Evolutionary conservation across 1,140 invertebrate species (phyloP).

Genomic region (Megalopta genalis): DNA sequence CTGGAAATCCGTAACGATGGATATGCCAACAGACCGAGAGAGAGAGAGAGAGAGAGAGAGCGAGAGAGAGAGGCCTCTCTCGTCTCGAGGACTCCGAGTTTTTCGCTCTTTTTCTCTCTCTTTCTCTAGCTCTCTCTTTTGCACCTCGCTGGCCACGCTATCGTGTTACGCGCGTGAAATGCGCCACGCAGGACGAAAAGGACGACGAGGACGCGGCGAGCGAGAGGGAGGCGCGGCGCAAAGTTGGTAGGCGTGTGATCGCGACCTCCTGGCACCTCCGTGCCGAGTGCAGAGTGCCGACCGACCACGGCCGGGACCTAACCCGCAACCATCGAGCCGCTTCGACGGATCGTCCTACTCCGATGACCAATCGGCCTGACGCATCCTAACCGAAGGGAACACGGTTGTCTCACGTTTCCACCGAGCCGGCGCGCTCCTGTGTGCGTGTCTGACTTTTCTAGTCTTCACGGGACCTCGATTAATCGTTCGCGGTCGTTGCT

Average conservation of each 20-base stretch:
- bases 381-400: slow-evolving; percentile 50
- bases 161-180: slow-evolving; percentile 63
- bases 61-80: not conserved
- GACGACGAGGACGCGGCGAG: slow-evolving; percentile 22
- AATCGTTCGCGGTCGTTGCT: not conserved
- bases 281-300: slow-evolving; percentile 38
- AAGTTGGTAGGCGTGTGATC: slow-evolving; percentile 52
- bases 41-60: not conserved
- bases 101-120: not conserved
- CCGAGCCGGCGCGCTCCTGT: not conserved
- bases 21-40: not conserved
- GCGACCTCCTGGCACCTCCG: slow-evolving; percentile 47
- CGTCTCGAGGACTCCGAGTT: not conserved
- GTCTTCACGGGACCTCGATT: not conserved
- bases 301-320: slow-evolving; percentile 18
- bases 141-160: slow-evolving; percentile 28
- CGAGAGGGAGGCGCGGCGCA: slow-evolving; percentile 16
- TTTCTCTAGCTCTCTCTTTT: too few relatives aligned
- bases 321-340: slow-evolving; percentile 42
- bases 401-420: slow-evolving; percentile 60
- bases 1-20: slow-evolving; percentile 44
- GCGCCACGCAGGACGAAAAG: slow-evolving; percentile 34
- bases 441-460: not conserved
- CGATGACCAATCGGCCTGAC: slow-evolving; percentile 66
- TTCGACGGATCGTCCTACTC: slow-evolving; percentile 59